A percentile compares a stretch with the other conserved stretches of the same genome.
Evolutionary conservation across 1,140 invertebrate species (phyloP).

Genomic region (Drosophila fuyamai): DNA sequence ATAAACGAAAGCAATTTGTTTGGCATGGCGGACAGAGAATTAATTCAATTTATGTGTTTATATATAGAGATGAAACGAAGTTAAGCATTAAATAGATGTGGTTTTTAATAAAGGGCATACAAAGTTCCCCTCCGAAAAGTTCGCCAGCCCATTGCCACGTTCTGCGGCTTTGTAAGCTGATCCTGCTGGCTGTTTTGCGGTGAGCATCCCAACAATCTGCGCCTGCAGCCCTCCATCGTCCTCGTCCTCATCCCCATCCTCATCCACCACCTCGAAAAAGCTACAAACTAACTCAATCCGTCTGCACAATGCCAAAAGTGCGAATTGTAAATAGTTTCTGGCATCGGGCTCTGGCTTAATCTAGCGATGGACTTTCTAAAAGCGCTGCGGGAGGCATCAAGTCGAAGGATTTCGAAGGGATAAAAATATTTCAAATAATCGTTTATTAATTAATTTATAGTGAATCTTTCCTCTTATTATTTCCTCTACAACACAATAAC

Average conservation of each 20-base stretch:
- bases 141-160: neutral
- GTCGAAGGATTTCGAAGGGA: conserved; percentile 1
- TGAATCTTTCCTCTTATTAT: too few species aligned
- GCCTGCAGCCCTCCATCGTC: conserved; percentile 3
- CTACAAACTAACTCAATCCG: conserved; percentile 63
- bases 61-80: conserved; percentile 12
- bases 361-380: conserved; percentile 39
- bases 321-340: conserved; percentile 73
- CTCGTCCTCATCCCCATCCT: neutral
- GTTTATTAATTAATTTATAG: too few species aligned
- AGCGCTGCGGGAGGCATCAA: conserved; percentile 17
- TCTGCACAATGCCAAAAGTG: conserved; percentile 65
- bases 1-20: conserved; percentile 20
- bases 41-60: conserved; percentile 18
- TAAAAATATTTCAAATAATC: neutral
- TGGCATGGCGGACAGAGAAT: conserved; percentile 3
- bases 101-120: conserved; percentile 52
- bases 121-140: conserved; percentile 28
- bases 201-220: conserved; percentile 26
- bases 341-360: conserved; percentile 22
- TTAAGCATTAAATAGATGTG: conserved; percentile 43
- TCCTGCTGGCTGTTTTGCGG: conserved; percentile 44
- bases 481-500: too few species aligned
- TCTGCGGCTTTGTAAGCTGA: conserved; percentile 48
- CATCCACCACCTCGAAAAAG: conserved; percentile 11